A percentile compares a stretch with the other conserved stretches of the same genome.
Conservation (phyloP, 2,797 vertebrate genomes). For the Ficedula albicollis region DNA sequence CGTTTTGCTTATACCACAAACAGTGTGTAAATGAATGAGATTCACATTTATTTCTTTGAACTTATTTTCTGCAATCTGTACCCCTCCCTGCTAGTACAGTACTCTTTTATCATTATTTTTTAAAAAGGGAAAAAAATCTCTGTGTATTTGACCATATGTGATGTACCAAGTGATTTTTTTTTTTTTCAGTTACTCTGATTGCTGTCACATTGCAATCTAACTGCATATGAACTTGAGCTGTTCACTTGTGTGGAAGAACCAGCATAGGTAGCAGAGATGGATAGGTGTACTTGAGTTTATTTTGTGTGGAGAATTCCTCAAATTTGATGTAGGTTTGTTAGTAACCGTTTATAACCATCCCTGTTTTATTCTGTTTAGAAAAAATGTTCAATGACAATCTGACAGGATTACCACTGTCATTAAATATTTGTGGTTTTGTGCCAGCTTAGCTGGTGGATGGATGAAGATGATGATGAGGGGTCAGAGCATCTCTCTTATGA, state of each 20-base stretch:
- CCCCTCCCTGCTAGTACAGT: background rate
- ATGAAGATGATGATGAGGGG: background rate
- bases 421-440: background rate
- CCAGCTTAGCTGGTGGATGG: background rate
- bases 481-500: background rate
- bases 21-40: background rate
- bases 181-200: background rate
- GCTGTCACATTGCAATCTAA: background rate
- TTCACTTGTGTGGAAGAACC: background rate
- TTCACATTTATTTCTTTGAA: background rate
- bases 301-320: background rate
- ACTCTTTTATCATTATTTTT: background rate
- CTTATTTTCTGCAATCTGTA: background rate
- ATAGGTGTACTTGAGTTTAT: background rate
- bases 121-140: background rate
- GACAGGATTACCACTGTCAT: background rate
- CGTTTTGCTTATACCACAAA: background rate
- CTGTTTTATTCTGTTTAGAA: background rate
- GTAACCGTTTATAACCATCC: background rate
- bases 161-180: rapidly evolving
- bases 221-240: background rate
- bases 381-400: background rate
- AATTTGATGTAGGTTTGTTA: background rate
- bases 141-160: background rate
- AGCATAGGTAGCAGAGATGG: background rate